Base-by-base conservation (phyloP, 2,888 invertebrate species). In the Diaprepes abbreviatus region DNA sequence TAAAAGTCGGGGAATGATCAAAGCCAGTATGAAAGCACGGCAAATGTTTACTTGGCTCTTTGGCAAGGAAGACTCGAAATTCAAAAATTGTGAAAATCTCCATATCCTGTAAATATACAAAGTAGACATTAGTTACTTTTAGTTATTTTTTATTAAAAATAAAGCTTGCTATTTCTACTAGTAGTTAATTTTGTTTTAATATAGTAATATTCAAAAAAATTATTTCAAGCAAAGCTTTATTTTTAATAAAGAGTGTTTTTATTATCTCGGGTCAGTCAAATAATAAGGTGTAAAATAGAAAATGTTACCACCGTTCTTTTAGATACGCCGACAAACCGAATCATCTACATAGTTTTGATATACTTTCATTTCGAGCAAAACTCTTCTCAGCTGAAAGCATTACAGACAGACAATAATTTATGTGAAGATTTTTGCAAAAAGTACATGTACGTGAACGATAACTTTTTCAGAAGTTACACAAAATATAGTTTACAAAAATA, bases 11-110 rank as follows among this genome's bases (percentile, higher is more conserved):
- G 93, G 94, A 0, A 91, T 95, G 1, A 91, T 94, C 16, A 86
- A 94, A 75, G 95, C 94, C 2, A 94, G 94, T 83, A 94, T 95
- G 93, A 93, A 93, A 81, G 95, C 95, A 0, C 86, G 95, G 55
- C 94, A 95, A 84, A 94, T 95, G 93, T 88, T 95, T 74, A 95
- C 95, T 16, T 95, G 94, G 94, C 90, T 95, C 55, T 92, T 95
- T 81, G 94, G 95, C 50, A 95, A 94, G 79, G 95, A 95, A 82
- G 95, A 95, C 83, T 91, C 94, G 16, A 95, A 95, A 84, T 94
- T 95, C 85, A 94, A 94, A 85, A 93, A 95, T 85, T 95, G 95
- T 87, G 95, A 95, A 85, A 95, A 95, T 80, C 87, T 95, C 57
- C 91, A 94, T 82, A 93, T 93, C 82, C 90, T 94, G 84, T 94